Evolutionary conservation across 1,140 invertebrate genomes (phyloP).

Genomic region (Homalodisca vitripennis): DNA sequence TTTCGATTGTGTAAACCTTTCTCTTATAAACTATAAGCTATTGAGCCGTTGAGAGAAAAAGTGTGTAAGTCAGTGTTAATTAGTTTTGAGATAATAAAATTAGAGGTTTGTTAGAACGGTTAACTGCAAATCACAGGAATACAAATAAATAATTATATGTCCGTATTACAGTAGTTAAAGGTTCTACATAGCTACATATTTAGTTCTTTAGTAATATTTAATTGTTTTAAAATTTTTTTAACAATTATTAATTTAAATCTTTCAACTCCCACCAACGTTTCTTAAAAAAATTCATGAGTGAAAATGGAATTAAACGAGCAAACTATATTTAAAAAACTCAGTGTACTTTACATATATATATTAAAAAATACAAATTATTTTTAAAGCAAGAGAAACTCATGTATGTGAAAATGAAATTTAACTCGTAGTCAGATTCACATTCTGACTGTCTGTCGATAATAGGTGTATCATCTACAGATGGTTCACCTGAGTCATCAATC

Average conservation of each 20-base stretch:
- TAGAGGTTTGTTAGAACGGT: conserved; percentile 12
- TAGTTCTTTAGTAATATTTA: background rate
- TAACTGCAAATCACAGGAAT: background rate
- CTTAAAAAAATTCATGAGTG: conserved; percentile 14
- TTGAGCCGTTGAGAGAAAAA: background rate
- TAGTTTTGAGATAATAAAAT: conserved; percentile 12
- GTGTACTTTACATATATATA: background rate
- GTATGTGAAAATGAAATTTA: conserved; percentile 2
- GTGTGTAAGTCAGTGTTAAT: background rate
- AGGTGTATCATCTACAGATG: conserved; percentile 8
- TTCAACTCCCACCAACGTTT: conserved; percentile 2
- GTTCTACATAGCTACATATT: background rate
- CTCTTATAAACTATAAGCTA: no score
- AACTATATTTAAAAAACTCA: conserved; percentile 12
- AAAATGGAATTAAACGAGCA: conserved; percentile 7
- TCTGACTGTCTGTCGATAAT: conserved; percentile 22
- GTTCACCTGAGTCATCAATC: conserved; percentile 32
- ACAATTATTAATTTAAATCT: background rate
- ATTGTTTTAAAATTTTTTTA: background rate
- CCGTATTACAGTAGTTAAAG: background rate
- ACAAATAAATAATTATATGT: background rate
- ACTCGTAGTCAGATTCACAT: background rate
- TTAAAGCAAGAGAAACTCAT: background rate
- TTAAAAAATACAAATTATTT: conserved; percentile 18
- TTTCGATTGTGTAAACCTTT: no score